phyloP scores from a whole-genome alignment of 2,888 invertebrate genomes.

The Crossocerus cetratus region DNA sequence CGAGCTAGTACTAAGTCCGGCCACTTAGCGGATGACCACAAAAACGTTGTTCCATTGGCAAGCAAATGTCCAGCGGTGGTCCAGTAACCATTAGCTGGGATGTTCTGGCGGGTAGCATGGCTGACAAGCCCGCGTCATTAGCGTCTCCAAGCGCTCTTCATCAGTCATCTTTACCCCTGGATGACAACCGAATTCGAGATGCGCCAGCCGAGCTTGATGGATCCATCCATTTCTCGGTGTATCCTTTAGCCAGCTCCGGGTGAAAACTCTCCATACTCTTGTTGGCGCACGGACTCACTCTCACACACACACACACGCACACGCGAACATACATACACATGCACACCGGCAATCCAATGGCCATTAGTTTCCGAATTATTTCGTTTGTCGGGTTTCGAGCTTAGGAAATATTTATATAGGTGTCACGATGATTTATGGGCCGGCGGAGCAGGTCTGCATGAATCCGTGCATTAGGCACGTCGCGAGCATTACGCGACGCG shows the following conservation, averaged over 20 bases:
- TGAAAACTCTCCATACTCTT: slow-evolving; percentile 47
- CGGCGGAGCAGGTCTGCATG: slow-evolving; percentile 11
- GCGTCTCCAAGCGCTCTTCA: slow-evolving; percentile 60
- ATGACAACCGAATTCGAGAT: slow-evolving; percentile 63
- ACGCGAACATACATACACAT: slow-evolving; percentile 27
- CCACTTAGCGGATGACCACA: slow-evolving; percentile 6
- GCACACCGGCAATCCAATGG: slow-evolving; percentile 45
- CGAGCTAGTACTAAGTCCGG: not conserved
- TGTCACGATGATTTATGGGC: slow-evolving; percentile 59
- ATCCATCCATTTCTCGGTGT: slow-evolving; percentile 55
- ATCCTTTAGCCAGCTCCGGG: slow-evolving; percentile 43
- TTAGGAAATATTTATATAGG: slow-evolving; percentile 59
- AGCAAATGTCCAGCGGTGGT: slow-evolving; percentile 29
- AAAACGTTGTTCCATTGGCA: slow-evolving; percentile 21
- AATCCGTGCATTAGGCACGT: slow-evolving; percentile 27
- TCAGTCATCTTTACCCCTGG: slow-evolving; percentile 69
- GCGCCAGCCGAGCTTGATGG: slow-evolving; percentile 61
- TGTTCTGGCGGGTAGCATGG: slow-evolving; percentile 55
- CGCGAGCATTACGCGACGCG: slow-evolving; percentile 8
- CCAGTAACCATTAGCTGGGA: slow-evolving; percentile 55
- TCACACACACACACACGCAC: not conserved
- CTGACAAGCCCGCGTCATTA: slow-evolving; percentile 60
- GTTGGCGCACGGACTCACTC: not conserved
- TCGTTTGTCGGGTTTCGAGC: slow-evolving; percentile 48
- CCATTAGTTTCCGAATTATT: slow-evolving; percentile 62